phyloP scores from a whole-genome alignment of 2,797 vertebrate species.

The Gila robusta region DNA sequence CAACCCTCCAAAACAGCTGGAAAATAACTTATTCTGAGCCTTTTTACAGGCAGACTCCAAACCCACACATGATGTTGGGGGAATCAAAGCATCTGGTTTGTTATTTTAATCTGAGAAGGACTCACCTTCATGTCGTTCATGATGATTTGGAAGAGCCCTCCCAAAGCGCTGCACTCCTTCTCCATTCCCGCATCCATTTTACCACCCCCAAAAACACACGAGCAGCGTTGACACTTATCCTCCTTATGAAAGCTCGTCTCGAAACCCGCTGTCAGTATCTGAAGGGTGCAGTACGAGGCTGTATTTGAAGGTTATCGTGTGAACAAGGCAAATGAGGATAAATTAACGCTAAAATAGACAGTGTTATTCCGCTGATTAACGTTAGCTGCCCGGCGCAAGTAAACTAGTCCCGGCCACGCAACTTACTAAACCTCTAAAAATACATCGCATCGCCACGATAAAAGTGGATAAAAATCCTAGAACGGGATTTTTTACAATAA shows the following conservation, averaged over 20 bases:
- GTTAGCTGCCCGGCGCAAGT: slow-evolving; percentile 60
- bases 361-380: slow-evolving; percentile 39
- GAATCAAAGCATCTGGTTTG: background rate
- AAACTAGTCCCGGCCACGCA: slow-evolving; percentile 69
- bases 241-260: background rate
- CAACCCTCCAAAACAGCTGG: slow-evolving; percentile 54
- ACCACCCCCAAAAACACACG: slow-evolving; percentile 62
- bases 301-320: background rate
- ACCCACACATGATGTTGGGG: background rate
- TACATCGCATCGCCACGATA: slow-evolving; percentile 58
- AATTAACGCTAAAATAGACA: background rate
- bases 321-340: background rate
- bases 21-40: slow-evolving; percentile 34
- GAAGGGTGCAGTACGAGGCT: background rate
- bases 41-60: slow-evolving; percentile 10
- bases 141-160: slow-evolving; percentile 87
- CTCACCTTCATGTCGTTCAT: slow-evolving; percentile 90
- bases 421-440: slow-evolving; percentile 65
- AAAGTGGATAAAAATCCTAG: background rate
- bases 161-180: slow-evolving; percentile 88
- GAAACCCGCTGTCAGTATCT: slow-evolving; percentile 16
- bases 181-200: slow-evolving; percentile 88
- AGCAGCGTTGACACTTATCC: slow-evolving; percentile 22
- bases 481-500: background rate
- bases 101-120: background rate